These are phyloP conservation scores for Acrobasis repandana DNA, from an alignment of 2,888 invertebrate genomes.

Conservation along the genomic window DNA sequence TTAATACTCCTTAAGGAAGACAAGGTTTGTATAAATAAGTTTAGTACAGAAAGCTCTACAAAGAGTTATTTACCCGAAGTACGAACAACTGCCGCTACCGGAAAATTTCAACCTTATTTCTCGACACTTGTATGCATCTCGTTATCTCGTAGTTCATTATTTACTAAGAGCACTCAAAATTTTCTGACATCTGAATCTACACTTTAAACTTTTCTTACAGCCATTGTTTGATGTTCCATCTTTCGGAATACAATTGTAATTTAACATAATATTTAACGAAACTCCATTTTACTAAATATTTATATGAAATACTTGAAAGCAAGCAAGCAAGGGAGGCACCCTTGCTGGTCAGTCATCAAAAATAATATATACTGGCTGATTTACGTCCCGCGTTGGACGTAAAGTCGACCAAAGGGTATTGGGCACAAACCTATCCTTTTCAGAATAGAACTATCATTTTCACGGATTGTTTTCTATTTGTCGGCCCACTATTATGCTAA, in stretches of 20 bases:
- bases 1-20: too few species aligned
- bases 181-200: slow-evolving; percentile 36
- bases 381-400: too few species aligned
- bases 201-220: slow-evolving; percentile 13
- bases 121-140: slow-evolving; percentile 57
- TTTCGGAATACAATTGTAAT: neutral
- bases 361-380: too few species aligned
- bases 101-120: neutral
- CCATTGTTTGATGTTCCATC: neutral
- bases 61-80: slow-evolving; percentile 1
- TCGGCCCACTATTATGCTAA: too few species aligned
- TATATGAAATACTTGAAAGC: neutral
- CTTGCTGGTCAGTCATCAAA: too few species aligned
- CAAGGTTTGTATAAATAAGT: neutral
- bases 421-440: too few species aligned
- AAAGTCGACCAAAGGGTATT: too few species aligned
- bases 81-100: neutral
- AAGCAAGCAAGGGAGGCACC: too few species aligned
- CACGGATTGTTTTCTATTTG: too few species aligned
- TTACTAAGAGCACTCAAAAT: slow-evolving; percentile 49
- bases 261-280: neutral
- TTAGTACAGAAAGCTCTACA: neutral
- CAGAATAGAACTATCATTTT: too few species aligned
- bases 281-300: neutral
- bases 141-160: slow-evolving; percentile 63